These are phyloP conservation scores for Syrista parreyssii DNA, from an alignment of 2,888 invertebrate genomes.

Conservation along the genomic window DNA sequence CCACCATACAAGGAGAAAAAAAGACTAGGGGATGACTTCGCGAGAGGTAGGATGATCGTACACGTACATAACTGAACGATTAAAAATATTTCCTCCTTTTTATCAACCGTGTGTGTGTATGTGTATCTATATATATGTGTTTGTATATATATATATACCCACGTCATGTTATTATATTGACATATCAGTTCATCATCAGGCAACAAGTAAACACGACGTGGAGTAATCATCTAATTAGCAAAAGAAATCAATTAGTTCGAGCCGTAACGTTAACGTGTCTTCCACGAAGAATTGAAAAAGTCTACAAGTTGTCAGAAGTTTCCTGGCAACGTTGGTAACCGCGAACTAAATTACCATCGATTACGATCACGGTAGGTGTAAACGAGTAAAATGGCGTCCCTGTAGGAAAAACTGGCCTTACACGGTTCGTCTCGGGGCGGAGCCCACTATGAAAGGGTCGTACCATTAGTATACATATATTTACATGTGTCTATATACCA, in stretches of 20 bases:
- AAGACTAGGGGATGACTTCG: neutral
- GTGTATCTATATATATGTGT: too few species aligned
- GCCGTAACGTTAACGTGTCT: neutral
- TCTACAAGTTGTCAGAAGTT: neutral
- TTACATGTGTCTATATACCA: too few species aligned
- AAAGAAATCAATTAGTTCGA: neutral
- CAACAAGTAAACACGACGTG: neutral
- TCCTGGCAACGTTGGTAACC: neutral
- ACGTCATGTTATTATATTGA: neutral
- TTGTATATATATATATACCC: neutral
- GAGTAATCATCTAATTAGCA: neutral
- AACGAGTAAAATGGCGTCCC: conserved; percentile 43
- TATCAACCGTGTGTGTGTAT: neutral
- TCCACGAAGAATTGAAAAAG: neutral
- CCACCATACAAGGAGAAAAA: neutral
- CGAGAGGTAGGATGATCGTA: neutral
- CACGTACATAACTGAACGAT: neutral
- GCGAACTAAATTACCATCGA: conserved; percentile 14
- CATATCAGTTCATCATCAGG: neutral
- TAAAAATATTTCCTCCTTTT: neutral
- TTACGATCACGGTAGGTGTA: conserved; percentile 42
- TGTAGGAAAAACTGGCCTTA: neutral
- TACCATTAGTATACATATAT: neutral
- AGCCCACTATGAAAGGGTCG: conserved; percentile 7
- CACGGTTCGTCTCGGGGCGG: conserved; percentile 25